These are phyloP conservation scores for Orthosia cruda DNA, from an alignment of 2,888 invertebrate species.

Conservation along the genomic window DNA sequence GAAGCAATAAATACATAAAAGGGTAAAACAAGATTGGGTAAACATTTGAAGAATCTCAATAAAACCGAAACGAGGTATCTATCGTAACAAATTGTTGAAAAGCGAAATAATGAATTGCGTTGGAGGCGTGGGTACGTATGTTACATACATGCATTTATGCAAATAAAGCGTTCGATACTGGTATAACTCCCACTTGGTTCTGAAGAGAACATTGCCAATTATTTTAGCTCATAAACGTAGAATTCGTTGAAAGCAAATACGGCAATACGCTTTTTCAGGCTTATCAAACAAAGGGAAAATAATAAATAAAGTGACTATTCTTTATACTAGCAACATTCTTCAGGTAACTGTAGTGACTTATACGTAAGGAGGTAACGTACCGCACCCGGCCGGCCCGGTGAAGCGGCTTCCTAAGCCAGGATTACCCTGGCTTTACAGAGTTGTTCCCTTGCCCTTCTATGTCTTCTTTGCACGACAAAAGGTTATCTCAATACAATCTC, in stretches of 20 bases:
- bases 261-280: background rate
- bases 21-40: constrained; percentile 30
- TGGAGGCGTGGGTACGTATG: too few species aligned
- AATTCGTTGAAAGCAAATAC: background rate
- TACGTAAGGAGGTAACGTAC: constrained; percentile 60
- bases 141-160: constrained; percentile 5
- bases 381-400: constrained; percentile 50
- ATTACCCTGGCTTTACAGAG: constrained; percentile 76
- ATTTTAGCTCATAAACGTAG: background rate
- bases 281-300: constrained; percentile 8
- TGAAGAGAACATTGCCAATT: background rate
- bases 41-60: constrained; percentile 46
- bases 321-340: constrained; percentile 20
- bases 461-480: constrained; percentile 67
- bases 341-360: constrained; percentile 35
- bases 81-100: constrained; percentile 13
- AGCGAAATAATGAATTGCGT: background rate
- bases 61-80: constrained; percentile 27
- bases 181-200: too few species aligned
- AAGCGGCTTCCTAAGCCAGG: constrained; percentile 81
- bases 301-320: constrained; percentile 14
- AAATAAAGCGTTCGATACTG: background rate
- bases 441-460: constrained; percentile 68
- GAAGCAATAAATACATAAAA: constrained; percentile 36
- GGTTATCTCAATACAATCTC: constrained; percentile 66